A percentile compares a stretch with the other conserved stretches of the same genome.
These are phyloP conservation scores for Actinostola sp. DNA, from an alignment of 92 coral and sea anemone species.

Conservation along the genomic window DNA sequence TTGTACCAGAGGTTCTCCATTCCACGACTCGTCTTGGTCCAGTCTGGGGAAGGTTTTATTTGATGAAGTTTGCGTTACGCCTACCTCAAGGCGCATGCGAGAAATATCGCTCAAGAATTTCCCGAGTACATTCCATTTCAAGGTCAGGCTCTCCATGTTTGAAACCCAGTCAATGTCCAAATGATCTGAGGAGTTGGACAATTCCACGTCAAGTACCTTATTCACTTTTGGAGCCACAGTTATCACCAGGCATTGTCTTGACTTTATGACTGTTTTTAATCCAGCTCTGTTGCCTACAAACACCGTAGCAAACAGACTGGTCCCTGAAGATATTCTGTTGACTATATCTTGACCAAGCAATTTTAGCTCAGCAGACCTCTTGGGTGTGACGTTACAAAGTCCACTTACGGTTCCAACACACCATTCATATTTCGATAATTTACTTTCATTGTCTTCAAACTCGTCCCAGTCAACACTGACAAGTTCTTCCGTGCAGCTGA, in stretches of 20 bases:
- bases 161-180: constrained; percentile 90
- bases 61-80: constrained; percentile 59
- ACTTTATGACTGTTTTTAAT: constrained; percentile 55
- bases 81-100: constrained; percentile 80
- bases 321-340: constrained; percentile 68
- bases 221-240: constrained; percentile 69
- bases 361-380: constrained; percentile 27
- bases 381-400: constrained; percentile 67
- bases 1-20: constrained; percentile 74
- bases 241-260: constrained; percentile 42
- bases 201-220: constrained; percentile 57
- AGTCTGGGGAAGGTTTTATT: constrained; percentile 58
- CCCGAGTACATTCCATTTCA: constrained; percentile 78
- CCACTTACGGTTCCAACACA: constrained; percentile 73
- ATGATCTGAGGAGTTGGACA: constrained; percentile 22
- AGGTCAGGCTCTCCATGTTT: constrained; percentile 65
- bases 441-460: constrained; percentile 62
- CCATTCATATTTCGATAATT: constrained; percentile 50
- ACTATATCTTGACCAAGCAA: constrained; percentile 59
- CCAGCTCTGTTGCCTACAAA: constrained; percentile 74
- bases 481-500: constrained; percentile 80
- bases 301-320: constrained; percentile 59
- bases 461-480: constrained; percentile 72
- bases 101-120: constrained; percentile 60
- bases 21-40: constrained; percentile 54